Evolutionary conservation across 2,113 vertebrate species (phyloP), one percentile per base, ranked within the genome.

Genomic region (Poeciliopsis prolifica): DNA sequence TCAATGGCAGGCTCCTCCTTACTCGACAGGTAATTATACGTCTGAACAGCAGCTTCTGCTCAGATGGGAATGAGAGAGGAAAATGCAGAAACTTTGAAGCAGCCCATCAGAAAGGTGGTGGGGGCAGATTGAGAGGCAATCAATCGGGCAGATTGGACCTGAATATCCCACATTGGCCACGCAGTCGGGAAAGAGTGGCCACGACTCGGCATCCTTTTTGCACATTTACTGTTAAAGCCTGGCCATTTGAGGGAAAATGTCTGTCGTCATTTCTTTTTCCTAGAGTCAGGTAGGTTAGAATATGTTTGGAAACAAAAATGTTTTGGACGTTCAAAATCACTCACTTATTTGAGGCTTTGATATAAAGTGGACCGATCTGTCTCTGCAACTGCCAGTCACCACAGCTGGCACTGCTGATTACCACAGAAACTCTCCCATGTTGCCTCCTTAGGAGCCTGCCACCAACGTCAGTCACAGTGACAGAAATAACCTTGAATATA

Each of bases 11-110:
- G 82, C 88, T 90, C 81, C 75, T 80, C 84, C 89, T 70, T 72
- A 58, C 58, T 82, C 10, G 82, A 90, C 78, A 84, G 91, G 83
- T 91, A 92, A 93, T 94, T 93, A 92, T 91, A 74, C 77, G 64
- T 82, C 80, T 86, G 68, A 84, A 63, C 61, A 80, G 77, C 51
- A 72, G 69, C 75, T 5, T 72, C 70, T 26, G 31, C 40, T 76
- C 74, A 60, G 70, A 85, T 61, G 70, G 74, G 54, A 61, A 80
- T 61, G 62, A 17, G 86, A 85, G 83, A 86, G 75, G 83, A 86
- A 90, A 80, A 91, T 85, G 82, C 91, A 91, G 88, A 86, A 89
- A 86, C 85, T 83, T 84, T 61, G 76, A 90, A 92, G 79, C 70
- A 74, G 77, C 74, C 72, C 30, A 48, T 2, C 30, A 71, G 66